Evolutionary conservation across 2,113 vertebrate species (phyloP).

Genomic region (Crotalus tigris): DNA sequence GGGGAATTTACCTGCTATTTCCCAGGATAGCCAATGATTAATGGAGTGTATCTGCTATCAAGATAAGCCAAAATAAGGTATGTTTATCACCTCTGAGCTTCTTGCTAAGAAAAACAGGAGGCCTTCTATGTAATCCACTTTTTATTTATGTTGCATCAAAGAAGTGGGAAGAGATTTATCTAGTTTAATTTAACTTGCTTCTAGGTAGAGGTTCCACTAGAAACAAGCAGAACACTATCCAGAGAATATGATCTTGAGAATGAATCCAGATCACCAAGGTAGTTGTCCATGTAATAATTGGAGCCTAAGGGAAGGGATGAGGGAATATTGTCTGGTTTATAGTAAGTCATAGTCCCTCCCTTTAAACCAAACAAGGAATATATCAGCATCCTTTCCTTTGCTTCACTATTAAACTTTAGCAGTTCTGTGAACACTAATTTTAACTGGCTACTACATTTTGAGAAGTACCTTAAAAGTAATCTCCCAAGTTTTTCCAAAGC

Average conservation of each 20-base stretch:
- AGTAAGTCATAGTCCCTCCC: background rate
- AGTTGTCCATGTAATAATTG: background rate
- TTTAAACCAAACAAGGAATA: background rate
- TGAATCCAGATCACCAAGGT: conserved; percentile 17
- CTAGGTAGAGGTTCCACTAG: conserved; percentile 23
- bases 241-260: background rate
- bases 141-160: conserved; percentile 60
- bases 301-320: background rate
- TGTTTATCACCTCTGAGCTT: conserved; percentile 56
- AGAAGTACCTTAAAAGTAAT: background rate
- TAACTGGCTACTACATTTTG: background rate
- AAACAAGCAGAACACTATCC: background rate
- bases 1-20: conserved; percentile 57
- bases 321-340: background rate
- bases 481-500: background rate
- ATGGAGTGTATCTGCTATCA: conserved; percentile 42
- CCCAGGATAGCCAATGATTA: conserved; percentile 57
- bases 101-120: conserved; percentile 36
- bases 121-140: conserved; percentile 56
- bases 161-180: conserved; percentile 40
- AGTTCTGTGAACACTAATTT: background rate
- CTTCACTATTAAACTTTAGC: background rate
- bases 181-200: conserved; percentile 42
- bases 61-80: conserved; percentile 37
- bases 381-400: background rate